These are phyloP conservation scores for Coregonus ussuriensis DNA, from an alignment of 2,797 vertebrate genomes.

Conservation along the genomic window DNA sequence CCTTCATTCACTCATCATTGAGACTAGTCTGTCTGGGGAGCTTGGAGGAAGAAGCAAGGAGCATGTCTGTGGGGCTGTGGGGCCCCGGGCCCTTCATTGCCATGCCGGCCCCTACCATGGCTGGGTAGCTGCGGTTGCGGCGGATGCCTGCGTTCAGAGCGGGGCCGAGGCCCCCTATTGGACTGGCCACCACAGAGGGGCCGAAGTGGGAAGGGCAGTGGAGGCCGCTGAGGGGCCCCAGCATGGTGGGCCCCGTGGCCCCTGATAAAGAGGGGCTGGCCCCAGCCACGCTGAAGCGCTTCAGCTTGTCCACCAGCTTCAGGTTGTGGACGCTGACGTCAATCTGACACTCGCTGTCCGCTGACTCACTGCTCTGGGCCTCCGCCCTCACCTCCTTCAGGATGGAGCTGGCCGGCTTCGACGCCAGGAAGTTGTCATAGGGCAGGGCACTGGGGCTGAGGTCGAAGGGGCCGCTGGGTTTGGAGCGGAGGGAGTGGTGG, in stretches of 20 bases:
- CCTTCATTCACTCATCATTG: constrained; percentile 32
- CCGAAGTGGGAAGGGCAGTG: constrained; percentile 74
- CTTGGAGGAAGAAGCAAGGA: constrained; percentile 79
- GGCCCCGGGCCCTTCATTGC: constrained; percentile 91
- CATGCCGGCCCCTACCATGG: constrained; percentile 97
- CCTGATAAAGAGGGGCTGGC: constrained; percentile 5
- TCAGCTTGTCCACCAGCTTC: constrained; percentile 94
- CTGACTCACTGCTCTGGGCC: constrained; percentile 76
- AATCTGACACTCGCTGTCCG: constrained; percentile 83
- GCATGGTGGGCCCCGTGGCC: constrained; percentile 62
- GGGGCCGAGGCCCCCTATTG: constrained; percentile 80
- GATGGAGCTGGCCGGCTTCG: constrained; percentile 93
- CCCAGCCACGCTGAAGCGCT: constrained; percentile 74
- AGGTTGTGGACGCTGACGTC: constrained; percentile 88
- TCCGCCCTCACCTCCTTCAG: constrained; percentile 86
- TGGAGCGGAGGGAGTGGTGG: constrained; percentile 58
- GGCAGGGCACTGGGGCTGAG: constrained; percentile 87
- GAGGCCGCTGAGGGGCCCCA: constrained; percentile 68
- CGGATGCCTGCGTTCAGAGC: constrained; percentile 85
- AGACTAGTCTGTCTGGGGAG: constrained; percentile 71
- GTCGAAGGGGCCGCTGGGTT: constrained; percentile 79
- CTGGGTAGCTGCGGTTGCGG: constrained; percentile 93
- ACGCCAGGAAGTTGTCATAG: constrained; percentile 93
- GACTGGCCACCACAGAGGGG: constrained; percentile 65
- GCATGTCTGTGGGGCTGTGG: constrained; percentile 78